These are phyloP conservation scores for Chaetodon auriga DNA, from an alignment of 2,113 vertebrate species.

Conservation along the genomic window DNA sequence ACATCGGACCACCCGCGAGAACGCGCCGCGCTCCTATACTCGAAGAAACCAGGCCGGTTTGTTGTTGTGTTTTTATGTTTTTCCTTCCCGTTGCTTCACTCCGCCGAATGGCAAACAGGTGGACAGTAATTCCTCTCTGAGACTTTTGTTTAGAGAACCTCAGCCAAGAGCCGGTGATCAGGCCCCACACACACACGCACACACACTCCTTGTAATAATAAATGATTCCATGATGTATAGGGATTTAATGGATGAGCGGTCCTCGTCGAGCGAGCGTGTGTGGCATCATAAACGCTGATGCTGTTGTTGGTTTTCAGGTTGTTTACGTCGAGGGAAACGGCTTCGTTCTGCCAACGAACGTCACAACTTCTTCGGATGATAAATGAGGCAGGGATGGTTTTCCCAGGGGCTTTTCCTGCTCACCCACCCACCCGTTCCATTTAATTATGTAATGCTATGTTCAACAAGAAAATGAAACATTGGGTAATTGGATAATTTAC, in stretches of 20 bases:
- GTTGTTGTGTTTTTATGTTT: constrained; percentile 58
- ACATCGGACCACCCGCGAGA: constrained; percentile 37
- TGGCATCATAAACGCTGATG: constrained; percentile 52
- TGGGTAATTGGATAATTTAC: constrained; percentile 59
- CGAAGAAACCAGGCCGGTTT: constrained; percentile 39
- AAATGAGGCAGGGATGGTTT: constrained; percentile 44
- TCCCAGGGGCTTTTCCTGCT: constrained; percentile 29
- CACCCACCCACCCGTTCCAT: not conserved
- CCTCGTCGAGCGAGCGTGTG: constrained; percentile 52
- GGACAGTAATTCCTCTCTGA: constrained; percentile 69
- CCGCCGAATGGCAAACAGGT: constrained; percentile 68
- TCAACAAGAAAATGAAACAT: constrained; percentile 52
- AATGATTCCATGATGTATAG: constrained; percentile 67
- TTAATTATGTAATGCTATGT: constrained; percentile 43
- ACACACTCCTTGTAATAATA: constrained; percentile 65
- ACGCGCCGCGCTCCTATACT: not conserved
- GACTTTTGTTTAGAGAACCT: constrained; percentile 70
- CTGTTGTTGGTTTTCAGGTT: constrained; percentile 54
- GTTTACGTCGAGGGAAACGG: constrained; percentile 58
- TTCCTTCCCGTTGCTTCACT: constrained; percentile 56
- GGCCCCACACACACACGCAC: constrained; percentile 10
- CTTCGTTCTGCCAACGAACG: constrained; percentile 57
- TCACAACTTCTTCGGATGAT: constrained; percentile 51
- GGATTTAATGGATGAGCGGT: constrained; percentile 66
- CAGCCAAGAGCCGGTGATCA: constrained; percentile 53